Conservation (phyloP, 2,797 vertebrate species). For the Sarcoramphus papa region DNA sequence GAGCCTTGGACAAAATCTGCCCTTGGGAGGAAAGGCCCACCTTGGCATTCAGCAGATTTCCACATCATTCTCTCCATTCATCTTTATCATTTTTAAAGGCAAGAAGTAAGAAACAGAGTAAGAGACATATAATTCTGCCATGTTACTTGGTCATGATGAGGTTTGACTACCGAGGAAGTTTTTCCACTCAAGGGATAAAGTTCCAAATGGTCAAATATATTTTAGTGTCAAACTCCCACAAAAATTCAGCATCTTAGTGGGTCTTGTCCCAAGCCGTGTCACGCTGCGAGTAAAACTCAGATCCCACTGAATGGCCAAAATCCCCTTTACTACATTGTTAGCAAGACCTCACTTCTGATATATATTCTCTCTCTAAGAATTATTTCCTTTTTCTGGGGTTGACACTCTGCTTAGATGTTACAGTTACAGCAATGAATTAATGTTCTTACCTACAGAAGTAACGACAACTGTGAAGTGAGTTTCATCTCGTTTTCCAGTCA, state of each 20-base stretch:
- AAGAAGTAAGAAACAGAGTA: background rate
- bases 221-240: background rate
- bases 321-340: background rate
- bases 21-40: background rate
- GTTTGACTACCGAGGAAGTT: background rate
- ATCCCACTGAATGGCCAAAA: background rate
- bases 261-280: background rate
- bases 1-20: background rate
- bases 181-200: background rate
- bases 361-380: background rate
- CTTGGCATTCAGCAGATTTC: background rate
- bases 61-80: background rate
- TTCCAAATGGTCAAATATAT: background rate
- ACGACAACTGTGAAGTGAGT: slow-evolving; percentile 87
- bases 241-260: background rate
- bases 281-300: background rate
- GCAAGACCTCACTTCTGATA: background rate
- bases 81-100: background rate
- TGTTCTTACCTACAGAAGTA: slow-evolving; percentile 82
- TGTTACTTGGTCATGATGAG: background rate
- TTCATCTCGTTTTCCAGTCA: slow-evolving; percentile 87
- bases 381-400: background rate
- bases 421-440: background rate
- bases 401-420: background rate
- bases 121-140: background rate